Evolutionary conservation across 2,888 invertebrate genomes (phyloP), one percentile per base, ranked within the genome.

Genomic region (Nectonema munidae): DNA sequence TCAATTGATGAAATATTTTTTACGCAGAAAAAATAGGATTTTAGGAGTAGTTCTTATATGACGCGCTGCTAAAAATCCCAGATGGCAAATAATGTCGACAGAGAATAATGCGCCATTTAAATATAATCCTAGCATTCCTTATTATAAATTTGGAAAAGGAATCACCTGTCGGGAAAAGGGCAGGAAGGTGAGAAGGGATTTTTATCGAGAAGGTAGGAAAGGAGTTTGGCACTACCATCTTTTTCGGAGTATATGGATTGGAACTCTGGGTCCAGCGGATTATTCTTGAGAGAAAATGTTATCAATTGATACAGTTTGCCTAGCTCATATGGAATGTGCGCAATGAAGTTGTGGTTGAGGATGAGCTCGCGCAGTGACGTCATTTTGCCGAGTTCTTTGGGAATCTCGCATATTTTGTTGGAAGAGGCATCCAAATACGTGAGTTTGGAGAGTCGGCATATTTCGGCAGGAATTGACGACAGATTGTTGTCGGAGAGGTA

Each of bases 281-380:
- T 89, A 17, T 81, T 13, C 41, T 37, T 29, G 48, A 76, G 64
- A 52, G 81, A 79, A 47, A 95, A 64, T 50, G 73, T 67, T 57
- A 79, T 74, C 45, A 95, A 65, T 60, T 86, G 77, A 61, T 89
- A 95, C 49, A 89, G 65, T 60, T 81, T 81, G 48, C 95, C 95
- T 49, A 95, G 64, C 61, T 89, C 86, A 58, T 75, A 83, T 2
- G 95, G 95, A 51, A 95, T 63, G 48, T 72, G 70, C 46, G 83
- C 67, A 48, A 95, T 65, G 58, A 69, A 71, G 61, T 95, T 95
- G 61, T 86, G 70, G 60, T 75, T 75, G 47, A 95, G 63, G 51
- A 75, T 67, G 49, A 95, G 65, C 62, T 89, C 86, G 61, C 81
- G 72, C 52, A 95, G 67, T 54, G 75, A 69, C 57, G 79, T 73